Base-by-base conservation (phyloP, 2,113 vertebrate genomes). In the Antennarius striatus region DNA sequence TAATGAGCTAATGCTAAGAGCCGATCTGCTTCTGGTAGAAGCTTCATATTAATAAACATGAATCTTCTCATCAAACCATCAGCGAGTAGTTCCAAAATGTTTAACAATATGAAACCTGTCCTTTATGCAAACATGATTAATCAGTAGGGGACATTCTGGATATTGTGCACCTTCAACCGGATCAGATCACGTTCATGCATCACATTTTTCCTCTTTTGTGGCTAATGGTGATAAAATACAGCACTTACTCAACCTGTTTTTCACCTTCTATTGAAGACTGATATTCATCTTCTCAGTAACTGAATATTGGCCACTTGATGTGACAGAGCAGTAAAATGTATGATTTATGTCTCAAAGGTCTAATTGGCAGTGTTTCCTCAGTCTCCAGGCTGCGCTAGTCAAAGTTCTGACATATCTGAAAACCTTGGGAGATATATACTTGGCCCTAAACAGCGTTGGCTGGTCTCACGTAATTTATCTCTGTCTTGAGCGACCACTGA, bases 341-440 rank as follows among this genome's bases (percentile, higher is more conserved):
- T 85, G 85, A 92, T 91, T 90, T 90, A 91, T 90, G 85, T 68
- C 66, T 81, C 70, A 61, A 70, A 77, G 79, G 66, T 69, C 76
- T 85, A 86, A 83, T 85, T 89, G 86, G 84, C 82, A 71, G 81
- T 70, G 43, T 79, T 78, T 80, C 75, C 63, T 81, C 45, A 13
- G 50, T 80, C 79, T 85, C 70, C 57, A 59, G 51, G 70, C 87
- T 52, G 74, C 62, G 46, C 66, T 51, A 57, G 59, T 68, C 79
- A 79, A 54, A 82, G 80, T 85, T 82, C 16, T 77, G 81, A 85
- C 82, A 75, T 86, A 67, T 76, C 75, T 83, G 76, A 88, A 87
- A 85, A 79, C 85, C 86, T 75, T 69, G 54, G 60, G 83, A 86
- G 87, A 89, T 71, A 80, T 76, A 73, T 49, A 81, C 58, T 85